These are phyloP conservation scores for Thymelicus sylvestris DNA, from an alignment of 2,888 invertebrate genomes.

Conservation along the genomic window DNA sequence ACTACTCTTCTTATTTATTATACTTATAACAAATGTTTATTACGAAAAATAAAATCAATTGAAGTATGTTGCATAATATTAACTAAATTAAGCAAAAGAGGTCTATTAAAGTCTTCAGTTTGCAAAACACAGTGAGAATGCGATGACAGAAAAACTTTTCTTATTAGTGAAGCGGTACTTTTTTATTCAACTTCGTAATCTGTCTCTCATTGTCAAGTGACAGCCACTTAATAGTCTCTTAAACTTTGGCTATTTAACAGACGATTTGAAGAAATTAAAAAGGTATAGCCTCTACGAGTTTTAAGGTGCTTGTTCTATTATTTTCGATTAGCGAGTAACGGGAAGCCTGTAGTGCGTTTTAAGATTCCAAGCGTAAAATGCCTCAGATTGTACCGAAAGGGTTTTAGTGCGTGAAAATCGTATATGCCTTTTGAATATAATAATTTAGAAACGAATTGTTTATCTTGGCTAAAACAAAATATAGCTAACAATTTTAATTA, in stretches of 20 bases:
- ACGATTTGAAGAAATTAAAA: slow-evolving; percentile 54
- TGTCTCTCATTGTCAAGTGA: slow-evolving; percentile 58
- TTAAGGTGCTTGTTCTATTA: background rate
- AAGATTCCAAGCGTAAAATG: no score
- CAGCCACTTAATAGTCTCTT: slow-evolving; percentile 59
- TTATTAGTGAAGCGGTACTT: slow-evolving; percentile 56
- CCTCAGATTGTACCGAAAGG: no score
- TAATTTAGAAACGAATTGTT: no score
- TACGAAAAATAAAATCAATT: no score
- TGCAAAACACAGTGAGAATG: slow-evolving; percentile 18
- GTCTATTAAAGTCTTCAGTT: background rate
- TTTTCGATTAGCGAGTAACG: background rate
- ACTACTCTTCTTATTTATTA: no score
- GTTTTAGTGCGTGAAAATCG: no score
- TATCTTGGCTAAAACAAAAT: no score
- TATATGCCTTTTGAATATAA: no score
- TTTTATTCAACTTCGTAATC: slow-evolving; percentile 65
- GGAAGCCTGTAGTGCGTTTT: background rate
- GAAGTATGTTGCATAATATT: background rate
- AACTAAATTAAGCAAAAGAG: slow-evolving; percentile 2
- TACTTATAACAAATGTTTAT: no score
- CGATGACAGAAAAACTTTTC: slow-evolving; percentile 58
- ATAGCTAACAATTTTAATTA: no score
- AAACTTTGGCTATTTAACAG: slow-evolving; percentile 58
- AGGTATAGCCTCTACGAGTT: slow-evolving; percentile 27